phyloP scores from a whole-genome alignment of 1,140 invertebrate species.

The Aporrectodea caliginosa region DNA sequence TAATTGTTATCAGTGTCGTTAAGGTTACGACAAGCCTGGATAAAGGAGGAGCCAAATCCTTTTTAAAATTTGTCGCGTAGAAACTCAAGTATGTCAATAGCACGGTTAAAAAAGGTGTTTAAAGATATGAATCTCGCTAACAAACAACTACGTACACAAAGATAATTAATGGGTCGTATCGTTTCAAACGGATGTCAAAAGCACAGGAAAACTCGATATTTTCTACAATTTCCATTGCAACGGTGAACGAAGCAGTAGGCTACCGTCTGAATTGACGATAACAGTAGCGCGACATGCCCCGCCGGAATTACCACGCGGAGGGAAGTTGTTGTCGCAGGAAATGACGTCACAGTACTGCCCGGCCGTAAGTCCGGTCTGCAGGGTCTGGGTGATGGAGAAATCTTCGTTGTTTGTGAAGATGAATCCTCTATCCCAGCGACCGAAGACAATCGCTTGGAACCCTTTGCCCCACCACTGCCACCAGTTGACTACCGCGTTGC shows the following conservation, averaged over 20 bases:
- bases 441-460: constrained; percentile 17
- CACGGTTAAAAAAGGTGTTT: too few species aligned
- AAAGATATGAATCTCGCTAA: too few species aligned
- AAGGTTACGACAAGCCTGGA: too few species aligned
- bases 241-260: not conserved
- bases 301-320: not conserved
- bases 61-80: too few species aligned
- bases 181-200: too few species aligned
- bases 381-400: constrained; percentile 20
- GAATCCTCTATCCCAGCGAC: constrained; percentile 36
- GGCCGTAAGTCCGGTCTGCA: constrained; percentile 28
- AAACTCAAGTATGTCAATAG: too few species aligned
- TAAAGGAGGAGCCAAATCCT: too few species aligned
- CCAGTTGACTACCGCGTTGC: constrained; percentile 32
- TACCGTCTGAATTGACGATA: not conserved
- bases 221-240: too few species aligned
- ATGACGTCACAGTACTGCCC: constrained; percentile 30
- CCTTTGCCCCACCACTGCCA: constrained; percentile 26
- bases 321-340: constrained; percentile 3
- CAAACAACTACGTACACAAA: too few species aligned
- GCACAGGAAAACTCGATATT: too few species aligned
- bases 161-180: not conserved
- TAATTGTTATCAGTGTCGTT: too few species aligned
- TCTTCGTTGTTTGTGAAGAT: constrained; percentile 49
- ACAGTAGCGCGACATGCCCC: not conserved